phyloP scores from a whole-genome alignment of 1,140 invertebrate species.

The Triops cancriformis region DNA sequence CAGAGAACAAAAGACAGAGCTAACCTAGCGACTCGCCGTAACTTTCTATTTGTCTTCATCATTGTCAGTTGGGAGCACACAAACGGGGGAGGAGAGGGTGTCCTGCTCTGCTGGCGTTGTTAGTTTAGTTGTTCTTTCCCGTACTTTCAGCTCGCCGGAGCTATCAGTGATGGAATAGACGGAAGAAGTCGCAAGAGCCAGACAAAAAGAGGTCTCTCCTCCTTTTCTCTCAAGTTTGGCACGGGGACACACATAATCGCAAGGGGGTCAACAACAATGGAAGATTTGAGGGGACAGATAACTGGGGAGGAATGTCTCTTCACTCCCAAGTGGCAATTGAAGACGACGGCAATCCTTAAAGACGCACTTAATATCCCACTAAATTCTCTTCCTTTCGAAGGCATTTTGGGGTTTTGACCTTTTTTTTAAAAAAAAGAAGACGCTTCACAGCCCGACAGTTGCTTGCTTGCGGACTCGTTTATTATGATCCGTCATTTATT shows the following conservation, averaged over 20 bases:
- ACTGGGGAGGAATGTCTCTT: background rate
- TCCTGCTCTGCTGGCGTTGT: conserved; percentile 3
- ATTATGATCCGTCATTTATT: no score
- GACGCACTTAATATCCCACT: background rate
- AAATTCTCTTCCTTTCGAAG: background rate
- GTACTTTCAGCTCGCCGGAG: background rate
- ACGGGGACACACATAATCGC: background rate
- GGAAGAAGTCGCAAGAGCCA: background rate
- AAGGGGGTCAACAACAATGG: conserved; percentile 5
- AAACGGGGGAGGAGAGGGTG: conserved; percentile 11
- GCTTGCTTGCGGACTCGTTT: no score
- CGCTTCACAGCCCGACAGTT: no score
- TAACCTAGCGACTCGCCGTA: conserved; percentile 3
- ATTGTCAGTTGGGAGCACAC: conserved; percentile 8
- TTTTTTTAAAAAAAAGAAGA: background rate
- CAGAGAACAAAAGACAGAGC: conserved; percentile 10
- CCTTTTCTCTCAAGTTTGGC: background rate
- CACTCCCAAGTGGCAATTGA: conserved; percentile 9
- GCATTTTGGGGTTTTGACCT: background rate
- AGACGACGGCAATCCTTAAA: background rate
- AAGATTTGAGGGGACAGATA: conserved; percentile 6
- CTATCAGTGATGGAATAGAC: background rate
- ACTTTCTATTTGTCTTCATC: conserved; percentile 14
- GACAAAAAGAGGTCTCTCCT: background rate
- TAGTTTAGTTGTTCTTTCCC: conserved; percentile 1